Percentiles rank a stretch among this genome's conserved stretches.
Conservation (phyloP, 2,113 vertebrate genomes). For the Mystacornis crossleyi region DNA sequence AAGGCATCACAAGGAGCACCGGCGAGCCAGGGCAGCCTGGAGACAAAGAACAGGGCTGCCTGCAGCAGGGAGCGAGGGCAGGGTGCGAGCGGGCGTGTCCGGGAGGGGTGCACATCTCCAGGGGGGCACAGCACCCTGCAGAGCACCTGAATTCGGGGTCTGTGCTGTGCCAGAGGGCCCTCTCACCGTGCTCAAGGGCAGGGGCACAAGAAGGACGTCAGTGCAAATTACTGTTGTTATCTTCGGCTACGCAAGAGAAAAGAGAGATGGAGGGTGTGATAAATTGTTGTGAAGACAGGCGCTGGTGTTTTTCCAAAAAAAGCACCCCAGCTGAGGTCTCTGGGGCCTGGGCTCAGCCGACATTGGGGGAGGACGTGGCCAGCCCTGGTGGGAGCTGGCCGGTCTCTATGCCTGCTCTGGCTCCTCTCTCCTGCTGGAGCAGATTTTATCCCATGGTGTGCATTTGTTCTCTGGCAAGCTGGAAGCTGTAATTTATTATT, state of each 20-base stretch:
- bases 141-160: background rate
- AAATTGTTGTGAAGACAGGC: background rate
- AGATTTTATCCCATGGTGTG: background rate
- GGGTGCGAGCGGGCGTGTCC: fast-evolving
- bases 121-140: background rate
- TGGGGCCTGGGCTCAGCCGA: background rate
- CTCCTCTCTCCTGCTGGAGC: background rate
- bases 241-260: background rate
- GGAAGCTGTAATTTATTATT: constrained; percentile 64
- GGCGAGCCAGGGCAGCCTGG: background rate
- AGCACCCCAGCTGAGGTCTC: fast-evolving
- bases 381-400: background rate
- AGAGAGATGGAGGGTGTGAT: background rate
- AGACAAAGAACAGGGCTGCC: background rate
- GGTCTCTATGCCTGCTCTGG: background rate
- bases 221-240: background rate
- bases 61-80: background rate
- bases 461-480: constrained; percentile 48
- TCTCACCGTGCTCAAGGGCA: background rate
- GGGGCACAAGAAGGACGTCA: background rate
- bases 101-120: fast-evolving
- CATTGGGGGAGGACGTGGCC: background rate
- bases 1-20: background rate
- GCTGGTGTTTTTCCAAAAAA: background rate
- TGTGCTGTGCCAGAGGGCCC: background rate